These are phyloP conservation scores for Bombyx mori DNA, from an alignment of 1,140 invertebrate genomes.

Conservation along the genomic window DNA sequence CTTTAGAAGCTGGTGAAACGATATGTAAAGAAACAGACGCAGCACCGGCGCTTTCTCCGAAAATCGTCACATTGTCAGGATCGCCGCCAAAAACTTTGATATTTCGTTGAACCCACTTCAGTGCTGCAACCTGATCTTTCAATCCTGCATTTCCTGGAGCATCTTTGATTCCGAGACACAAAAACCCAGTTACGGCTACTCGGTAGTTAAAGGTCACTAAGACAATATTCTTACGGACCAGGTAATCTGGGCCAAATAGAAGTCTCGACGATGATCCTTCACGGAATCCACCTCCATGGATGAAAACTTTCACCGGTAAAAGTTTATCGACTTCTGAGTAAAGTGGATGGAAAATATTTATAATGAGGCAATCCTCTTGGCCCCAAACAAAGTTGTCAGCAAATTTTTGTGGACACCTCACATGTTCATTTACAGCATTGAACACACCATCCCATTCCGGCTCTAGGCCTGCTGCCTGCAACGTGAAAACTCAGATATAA, in stretches of 20 bases:
- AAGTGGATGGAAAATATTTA: slow-evolving; percentile 47
- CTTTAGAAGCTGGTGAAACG: not conserved
- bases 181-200: slow-evolving; percentile 1
- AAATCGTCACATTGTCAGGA: slow-evolving; percentile 8
- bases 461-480: slow-evolving; percentile 62
- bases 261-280: slow-evolving; percentile 2
- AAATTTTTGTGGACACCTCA: slow-evolving; percentile 44
- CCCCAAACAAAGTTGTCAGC: slow-evolving; percentile 28
- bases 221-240: slow-evolving; percentile 1
- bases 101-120: slow-evolving; percentile 6
- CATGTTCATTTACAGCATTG: slow-evolving; percentile 65
- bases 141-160: slow-evolving; percentile 8
- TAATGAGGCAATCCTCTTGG: slow-evolving; percentile 40
- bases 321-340: not conserved
- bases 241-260: slow-evolving; percentile 7
- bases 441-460: slow-evolving; percentile 68
- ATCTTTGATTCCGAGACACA: slow-evolving; percentile 5
- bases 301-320: slow-evolving; percentile 52
- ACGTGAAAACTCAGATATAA: slow-evolving; percentile 8
- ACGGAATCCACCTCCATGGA: slow-evolving; percentile 74
- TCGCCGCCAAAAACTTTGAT: slow-evolving; percentile 6
- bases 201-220: slow-evolving; percentile 8
- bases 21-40: slow-evolving; percentile 8
- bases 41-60: slow-evolving; percentile 9
- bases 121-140: slow-evolving; percentile 8